Conservation (phyloP, 2,113 vertebrate species). For the Malurus cyaneus region DNA sequence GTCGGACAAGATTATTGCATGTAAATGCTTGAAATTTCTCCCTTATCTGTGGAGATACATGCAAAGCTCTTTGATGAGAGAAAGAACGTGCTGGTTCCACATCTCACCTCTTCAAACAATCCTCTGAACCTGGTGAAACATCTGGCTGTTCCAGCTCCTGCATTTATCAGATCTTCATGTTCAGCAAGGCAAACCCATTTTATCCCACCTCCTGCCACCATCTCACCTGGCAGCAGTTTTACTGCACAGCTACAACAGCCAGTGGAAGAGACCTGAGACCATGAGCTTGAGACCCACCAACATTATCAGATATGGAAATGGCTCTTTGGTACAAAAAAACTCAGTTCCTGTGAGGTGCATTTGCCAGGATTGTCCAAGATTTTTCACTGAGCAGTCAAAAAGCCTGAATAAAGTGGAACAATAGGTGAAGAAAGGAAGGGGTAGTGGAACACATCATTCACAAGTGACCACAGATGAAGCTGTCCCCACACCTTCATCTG, state of each 20-base stretch:
- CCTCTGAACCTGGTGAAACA: neutral
- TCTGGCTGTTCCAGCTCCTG: neutral
- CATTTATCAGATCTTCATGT: neutral
- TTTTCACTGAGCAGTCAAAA: neutral
- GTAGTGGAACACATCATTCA: neutral
- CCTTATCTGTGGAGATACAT: neutral
- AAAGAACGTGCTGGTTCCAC: neutral
- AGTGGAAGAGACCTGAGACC: neutral
- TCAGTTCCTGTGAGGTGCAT: neutral
- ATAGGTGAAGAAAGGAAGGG: neutral
- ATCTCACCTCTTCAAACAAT: neutral
- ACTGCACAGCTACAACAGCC: neutral
- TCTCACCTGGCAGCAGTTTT: neutral
- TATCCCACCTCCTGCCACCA: neutral
- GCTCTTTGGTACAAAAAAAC: neutral
- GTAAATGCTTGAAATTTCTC: neutral
- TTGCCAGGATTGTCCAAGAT: neutral
- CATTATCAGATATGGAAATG: neutral
- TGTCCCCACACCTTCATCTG: neutral
- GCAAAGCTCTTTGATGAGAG: neutral
- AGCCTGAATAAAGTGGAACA: neutral
- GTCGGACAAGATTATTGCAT: neutral
- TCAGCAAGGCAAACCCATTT: neutral
- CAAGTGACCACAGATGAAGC: neutral
- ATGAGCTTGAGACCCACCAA: neutral